These are phyloP conservation scores for Xiphophorus hellerii DNA, from an alignment of 2,113 vertebrate genomes.

Conservation along the genomic window DNA sequence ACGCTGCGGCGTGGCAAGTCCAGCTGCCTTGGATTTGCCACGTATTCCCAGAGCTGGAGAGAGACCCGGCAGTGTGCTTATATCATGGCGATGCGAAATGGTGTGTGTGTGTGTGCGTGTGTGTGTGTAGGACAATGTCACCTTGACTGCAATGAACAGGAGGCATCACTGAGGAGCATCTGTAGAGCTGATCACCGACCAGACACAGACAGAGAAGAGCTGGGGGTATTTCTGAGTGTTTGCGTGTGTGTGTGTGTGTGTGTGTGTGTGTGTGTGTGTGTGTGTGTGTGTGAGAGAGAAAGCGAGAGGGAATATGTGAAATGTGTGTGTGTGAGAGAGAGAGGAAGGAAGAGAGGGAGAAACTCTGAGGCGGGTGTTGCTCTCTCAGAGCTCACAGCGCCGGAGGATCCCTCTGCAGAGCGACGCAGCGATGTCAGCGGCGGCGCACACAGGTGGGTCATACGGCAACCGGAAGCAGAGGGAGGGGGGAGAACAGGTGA, in stretches of 20 bases:
- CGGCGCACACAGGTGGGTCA: constrained; percentile 73
- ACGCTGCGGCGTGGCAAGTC: constrained; percentile 42
- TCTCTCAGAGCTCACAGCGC: constrained; percentile 66
- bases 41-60: constrained; percentile 55
- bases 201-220: constrained; percentile 54
- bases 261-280: constrained; percentile 20
- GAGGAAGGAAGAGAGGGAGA: constrained; percentile 43
- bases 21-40: constrained; percentile 67
- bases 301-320: constrained; percentile 59
- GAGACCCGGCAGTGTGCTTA: constrained; percentile 59
- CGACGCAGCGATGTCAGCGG: constrained; percentile 70
- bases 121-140: constrained; percentile 69
- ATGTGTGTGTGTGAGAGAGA: constrained; percentile 52
- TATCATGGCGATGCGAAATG: constrained; percentile 71
- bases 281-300: constrained; percentile 41
- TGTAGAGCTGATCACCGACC: constrained; percentile 41
- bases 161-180: constrained; percentile 60
- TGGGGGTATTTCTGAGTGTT: constrained; percentile 27
- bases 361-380: constrained; percentile 64
- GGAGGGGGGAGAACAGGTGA: constrained; percentile 33
- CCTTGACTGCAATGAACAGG: constrained; percentile 77
- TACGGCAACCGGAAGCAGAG: constrained; percentile 11
- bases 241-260: constrained; percentile 8
- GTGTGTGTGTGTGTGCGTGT: constrained; percentile 31
- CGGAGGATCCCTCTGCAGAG: constrained; percentile 70